Evolutionary conservation across 2,888 invertebrate genomes (phyloP), one percentile per base, ranked within the genome.

Genomic region (Adelognathus sp.): DNA sequence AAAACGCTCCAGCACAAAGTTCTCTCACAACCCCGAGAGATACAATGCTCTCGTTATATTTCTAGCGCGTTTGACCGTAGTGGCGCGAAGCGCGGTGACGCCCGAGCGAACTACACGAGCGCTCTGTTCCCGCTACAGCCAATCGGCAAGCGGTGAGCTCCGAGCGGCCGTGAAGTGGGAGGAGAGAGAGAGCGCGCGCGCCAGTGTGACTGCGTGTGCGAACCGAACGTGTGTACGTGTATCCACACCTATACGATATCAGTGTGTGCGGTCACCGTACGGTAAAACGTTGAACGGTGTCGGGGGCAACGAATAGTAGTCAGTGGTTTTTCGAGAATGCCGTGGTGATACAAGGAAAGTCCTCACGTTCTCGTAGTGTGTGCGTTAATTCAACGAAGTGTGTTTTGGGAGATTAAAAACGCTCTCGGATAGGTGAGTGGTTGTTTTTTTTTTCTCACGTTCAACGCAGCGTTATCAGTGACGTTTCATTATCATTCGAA

Each of bases 301-400:
- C n/a, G n/a, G n/a, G n/a, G n/a, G n/a, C n/a, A n/a, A n/a, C 58
- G 39, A 60, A 81, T n/a, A n/a, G n/a, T n/a, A 87, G 88, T 86
- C 87, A 83, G 87, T 89, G 86, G 88, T 87, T 86, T 86, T 82
- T 74, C 82, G 81, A 88, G 82, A 84, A 88, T 88, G 86, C 82
- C 76, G 82, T 88, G 84, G 86, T 86, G 85, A 87, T 86, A 84
- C 81, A 74, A 82, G 58, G n/a, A n/a, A n/a, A n/a, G n/a, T n/a
- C n/a, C 56, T 44, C 77, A 67, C n/a, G n/a, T n/a, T n/a, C n/a
- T 60, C 54, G 67, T 76, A 80, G 78, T 72, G 64, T 58, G n/a
- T n/a, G n/a, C n/a, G n/a, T n/a, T n/a, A n/a, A n/a, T 60, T 72
- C 74, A 60, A 52, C 64, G 39, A 56, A 56, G 72, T 67, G 63